Evolutionary conservation across 2,888 invertebrate species (phyloP), one percentile per base, ranked within the genome.

Genomic region (Caenorhabditis zanzibari): DNA sequence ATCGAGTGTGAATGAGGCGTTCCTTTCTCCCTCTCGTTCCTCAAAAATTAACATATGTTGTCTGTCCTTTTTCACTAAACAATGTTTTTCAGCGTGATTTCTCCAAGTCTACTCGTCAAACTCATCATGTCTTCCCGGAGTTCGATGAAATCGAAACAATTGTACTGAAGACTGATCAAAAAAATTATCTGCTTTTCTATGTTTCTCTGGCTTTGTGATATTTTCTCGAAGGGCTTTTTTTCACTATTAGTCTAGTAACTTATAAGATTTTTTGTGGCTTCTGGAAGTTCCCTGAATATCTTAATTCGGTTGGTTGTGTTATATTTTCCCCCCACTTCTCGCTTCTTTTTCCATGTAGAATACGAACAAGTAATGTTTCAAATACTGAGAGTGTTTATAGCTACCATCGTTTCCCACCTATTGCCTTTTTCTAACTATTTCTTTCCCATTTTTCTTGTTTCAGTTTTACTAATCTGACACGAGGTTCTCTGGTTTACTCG

Each of bases 381-480:
- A 41, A 44, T 35, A 28, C 41, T 35, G 10, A 10, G 44, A 41
- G 58, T 59, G 47, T 56, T 32, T 56, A 64, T 44, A 54, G 44
- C 38, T 63, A 52, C 22, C 38, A 35, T 16, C n/a, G 26, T 54
- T 49, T 35, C 28, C 41, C 24, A 47, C 32, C 32, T 6, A 63
- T 63, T 63, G 52, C 66, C 56, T 69, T 69, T 64, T 64, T 56
- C 28, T 59, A 28, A 28, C 19, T 22, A 44, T 47, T 19, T 59
- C 35, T 58, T 52, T 56, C 44, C 38, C 35, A 38, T 52, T 69
- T 61, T 68, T 69, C 61, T 66, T 75, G 75, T 75, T 74, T 75
- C 75, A 75, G 75, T 75, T 75, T 58, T 66, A 75, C 75, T 75
- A 75, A 75, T 75, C 75, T 63, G 52, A 19, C 73, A 73, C 73